Evolutionary conservation across 2,113 vertebrate species (phyloP), one percentile per base, ranked within the genome.

Genomic region (Clarias batrachus): DNA sequence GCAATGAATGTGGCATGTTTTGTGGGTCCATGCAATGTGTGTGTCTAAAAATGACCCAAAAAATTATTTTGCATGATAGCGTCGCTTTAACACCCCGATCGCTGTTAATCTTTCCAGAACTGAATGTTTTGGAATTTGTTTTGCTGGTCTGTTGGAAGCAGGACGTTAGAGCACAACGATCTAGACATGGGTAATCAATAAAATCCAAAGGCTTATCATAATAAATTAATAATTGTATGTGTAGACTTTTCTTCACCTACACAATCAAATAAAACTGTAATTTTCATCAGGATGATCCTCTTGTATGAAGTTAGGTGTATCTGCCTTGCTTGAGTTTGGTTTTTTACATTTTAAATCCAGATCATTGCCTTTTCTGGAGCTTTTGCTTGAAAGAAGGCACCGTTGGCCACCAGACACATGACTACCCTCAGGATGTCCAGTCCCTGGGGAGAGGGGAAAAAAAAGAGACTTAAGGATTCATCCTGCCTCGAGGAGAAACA

Each of bases 241-340:
- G 59, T 19, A 59, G 30, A n/a, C 23, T 77, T 76, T 66, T 56
- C 54, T 56, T 41, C 4, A 78, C 0, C 8, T 68, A 66, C 76
- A 86, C 33, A 33, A 30, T 85, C 87, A 89, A 86, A 85, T 88
- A 85, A 88, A 90, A 76, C 83, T 88, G 89, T 90, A 90, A 73
- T 90, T 90, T 80, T 90, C 87, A 16, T 83, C 83, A 19, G 70
- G 85, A 57, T 83, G 30, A 52, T 85, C 37, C 33, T 59, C 56
- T 3, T 70, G 83, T 56, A 17, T 56, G n/a, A 23, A 17, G n/a
- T 41, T 80, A 21, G 85, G 30, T 85, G 82, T 21, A 30, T 41
- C 68, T 33, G 30, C 23, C 37, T 80, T 80, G 74, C 16, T 25
- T 7, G 37, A 59, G 14, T 41, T 11, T 37, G 62, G 23, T 70